A percentile compares a stretch with the other conserved stretches of the same genome.
phyloP scores from a whole-genome alignment of 1,140 invertebrate genomes.

The Lordiphosa mommai region DNA sequence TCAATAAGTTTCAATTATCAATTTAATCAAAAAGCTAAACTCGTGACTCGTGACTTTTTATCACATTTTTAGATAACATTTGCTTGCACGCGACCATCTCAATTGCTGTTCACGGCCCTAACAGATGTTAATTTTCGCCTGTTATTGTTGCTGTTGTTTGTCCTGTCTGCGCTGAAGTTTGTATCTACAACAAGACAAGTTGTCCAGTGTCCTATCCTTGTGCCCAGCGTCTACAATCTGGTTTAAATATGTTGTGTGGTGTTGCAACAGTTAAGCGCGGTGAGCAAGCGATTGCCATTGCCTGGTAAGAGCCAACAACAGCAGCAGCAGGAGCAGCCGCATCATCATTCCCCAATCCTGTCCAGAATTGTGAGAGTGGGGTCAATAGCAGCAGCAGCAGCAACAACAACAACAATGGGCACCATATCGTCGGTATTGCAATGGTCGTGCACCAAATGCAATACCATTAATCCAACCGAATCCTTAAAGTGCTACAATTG shows the following conservation, averaged over 20 bases:
- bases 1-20: too few relatives aligned
- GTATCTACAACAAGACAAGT: slow-evolving; percentile 43
- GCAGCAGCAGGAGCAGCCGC: not conserved
- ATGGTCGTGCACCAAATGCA: slow-evolving; percentile 92
- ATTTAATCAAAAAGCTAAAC: too few relatives aligned
- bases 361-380: slow-evolving; percentile 11
- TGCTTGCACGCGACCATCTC: too few relatives aligned
- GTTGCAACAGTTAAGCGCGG: slow-evolving; percentile 46
- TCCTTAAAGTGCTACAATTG: slow-evolving; percentile 89
- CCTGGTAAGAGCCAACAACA: not conserved
- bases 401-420: slow-evolving; percentile 83
- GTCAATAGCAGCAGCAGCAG: slow-evolving; percentile 13
- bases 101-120: too few relatives aligned
- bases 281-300: slow-evolving; percentile 8
- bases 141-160: too few relatives aligned
- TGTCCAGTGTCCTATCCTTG: not conserved
- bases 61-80: too few relatives aligned
- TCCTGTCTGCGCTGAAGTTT: slow-evolving; percentile 12
- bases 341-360: slow-evolving; percentile 7
- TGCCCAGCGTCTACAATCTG: slow-evolving; percentile 20
- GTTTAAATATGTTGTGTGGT: slow-evolving; percentile 38
- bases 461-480: slow-evolving; percentile 92
- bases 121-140: too few relatives aligned
- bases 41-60: too few relatives aligned
- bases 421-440: slow-evolving; percentile 93